These are phyloP conservation scores for Thalassarche chlororhynchos DNA, from an alignment of 2,113 vertebrate genomes.

Conservation along the genomic window DNA sequence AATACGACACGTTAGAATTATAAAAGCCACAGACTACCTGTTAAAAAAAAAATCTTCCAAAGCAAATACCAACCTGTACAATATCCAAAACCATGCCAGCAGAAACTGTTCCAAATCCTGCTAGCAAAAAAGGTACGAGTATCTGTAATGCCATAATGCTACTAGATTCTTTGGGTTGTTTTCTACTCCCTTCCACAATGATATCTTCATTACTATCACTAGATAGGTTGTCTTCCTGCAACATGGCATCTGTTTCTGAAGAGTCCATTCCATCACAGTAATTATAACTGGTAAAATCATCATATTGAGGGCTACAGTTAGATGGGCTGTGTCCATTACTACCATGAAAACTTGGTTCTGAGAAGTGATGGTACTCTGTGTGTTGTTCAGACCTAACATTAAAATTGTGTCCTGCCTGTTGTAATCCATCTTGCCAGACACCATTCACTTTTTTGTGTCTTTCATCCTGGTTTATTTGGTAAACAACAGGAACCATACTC, in stretches of 20 bases:
- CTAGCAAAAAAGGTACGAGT: slow-evolving; percentile 90
- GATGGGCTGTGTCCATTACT: slow-evolving; percentile 76
- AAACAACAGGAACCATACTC: slow-evolving; percentile 92
- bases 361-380: slow-evolving; percentile 80
- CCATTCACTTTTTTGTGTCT: slow-evolving; percentile 86
- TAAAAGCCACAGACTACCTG: neutral
- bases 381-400: slow-evolving; percentile 81
- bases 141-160: slow-evolving; percentile 93
- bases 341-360: slow-evolving; percentile 77
- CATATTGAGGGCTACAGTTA: slow-evolving; percentile 73
- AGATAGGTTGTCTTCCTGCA: slow-evolving; percentile 68
- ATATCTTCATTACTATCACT: slow-evolving; percentile 66
- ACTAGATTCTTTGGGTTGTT: slow-evolving; percentile 88
- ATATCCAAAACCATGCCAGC: slow-evolving; percentile 97
- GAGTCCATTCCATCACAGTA: slow-evolving; percentile 80
- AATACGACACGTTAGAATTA: neutral
- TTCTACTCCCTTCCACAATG: slow-evolving; percentile 70
- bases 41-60: neutral
- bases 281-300: slow-evolving; percentile 72
- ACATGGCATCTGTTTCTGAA: slow-evolving; percentile 87
- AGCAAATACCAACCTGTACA: slow-evolving; percentile 86
- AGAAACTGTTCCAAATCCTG: slow-evolving; percentile 95
- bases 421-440: slow-evolving; percentile 78
- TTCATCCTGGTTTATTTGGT: slow-evolving; percentile 91
- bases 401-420: slow-evolving; percentile 71